Evolutionary conservation across 1,140 invertebrate species (phyloP).

Genomic region (Eulimnadia texana): DNA sequence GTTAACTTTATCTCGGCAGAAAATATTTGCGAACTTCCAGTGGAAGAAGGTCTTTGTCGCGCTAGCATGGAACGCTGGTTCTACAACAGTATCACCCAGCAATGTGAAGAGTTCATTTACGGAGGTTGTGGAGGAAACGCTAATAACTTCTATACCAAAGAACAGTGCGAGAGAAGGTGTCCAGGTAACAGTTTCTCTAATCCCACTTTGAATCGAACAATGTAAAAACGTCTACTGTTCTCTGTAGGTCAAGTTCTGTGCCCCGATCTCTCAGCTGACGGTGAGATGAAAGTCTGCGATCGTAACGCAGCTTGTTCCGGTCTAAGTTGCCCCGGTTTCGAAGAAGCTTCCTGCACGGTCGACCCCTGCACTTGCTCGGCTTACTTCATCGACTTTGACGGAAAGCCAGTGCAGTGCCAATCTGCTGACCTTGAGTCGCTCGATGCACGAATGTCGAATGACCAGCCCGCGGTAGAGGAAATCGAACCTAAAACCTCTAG

Average conservation of each 20-base stretch:
- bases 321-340: constrained; percentile 25
- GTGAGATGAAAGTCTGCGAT: constrained; percentile 26
- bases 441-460: too few species aligned
- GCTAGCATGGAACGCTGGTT: constrained; percentile 37
- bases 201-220: neutral
- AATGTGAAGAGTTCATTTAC: constrained; percentile 38
- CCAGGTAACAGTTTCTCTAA: too few species aligned
- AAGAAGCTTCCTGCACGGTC: constrained; percentile 28
- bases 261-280: constrained; percentile 22
- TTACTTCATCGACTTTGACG: constrained; percentile 24
- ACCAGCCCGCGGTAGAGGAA: neutral
- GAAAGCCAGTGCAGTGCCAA: constrained; percentile 14
- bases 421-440: too few species aligned
- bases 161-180: constrained; percentile 28
- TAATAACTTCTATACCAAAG: constrained; percentile 36
- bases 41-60: constrained; percentile 62
- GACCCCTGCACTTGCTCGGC: constrained; percentile 31
- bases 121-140: constrained; percentile 39
- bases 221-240: constrained; percentile 4
- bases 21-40: constrained; percentile 65
- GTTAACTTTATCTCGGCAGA: constrained; percentile 2
- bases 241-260: constrained; percentile 28
- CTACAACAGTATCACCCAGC: constrained; percentile 32
- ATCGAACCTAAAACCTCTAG: neutral
- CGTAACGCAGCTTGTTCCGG: constrained; percentile 25